Percentiles rank a stretch among this genome's conserved stretches.
These are phyloP conservation scores for Tonatia bakeri DNA, from an alignment of 2,113 vertebrate species.

Conservation along the genomic window DNA sequence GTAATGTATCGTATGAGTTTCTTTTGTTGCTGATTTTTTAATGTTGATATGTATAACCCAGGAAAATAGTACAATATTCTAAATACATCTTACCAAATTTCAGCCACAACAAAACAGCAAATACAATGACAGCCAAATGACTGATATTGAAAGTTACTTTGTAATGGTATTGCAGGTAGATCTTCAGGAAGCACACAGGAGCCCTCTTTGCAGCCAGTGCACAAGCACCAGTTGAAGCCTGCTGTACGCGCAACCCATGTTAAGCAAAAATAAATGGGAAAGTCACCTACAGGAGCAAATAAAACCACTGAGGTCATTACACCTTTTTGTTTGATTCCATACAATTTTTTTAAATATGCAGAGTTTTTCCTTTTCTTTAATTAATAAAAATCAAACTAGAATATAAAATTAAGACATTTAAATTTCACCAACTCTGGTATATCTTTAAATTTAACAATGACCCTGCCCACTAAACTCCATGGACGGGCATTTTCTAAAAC, in stretches of 20 bases:
- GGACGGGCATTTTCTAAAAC: not conserved
- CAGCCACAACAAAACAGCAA: not conserved
- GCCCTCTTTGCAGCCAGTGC: not conserved
- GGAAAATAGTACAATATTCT: not conserved
- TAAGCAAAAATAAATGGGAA: not conserved
- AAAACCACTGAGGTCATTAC: not conserved
- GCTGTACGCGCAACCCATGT: not conserved
- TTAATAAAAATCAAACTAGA: not conserved
- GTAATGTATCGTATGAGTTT: not conserved
- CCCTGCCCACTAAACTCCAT: not conserved
- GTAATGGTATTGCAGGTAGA: not conserved
- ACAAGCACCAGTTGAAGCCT: not conserved
- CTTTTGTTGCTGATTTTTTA: not conserved
- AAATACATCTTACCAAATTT: slow-evolving; percentile 8
- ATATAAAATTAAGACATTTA: slow-evolving; percentile 1
- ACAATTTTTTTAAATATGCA: not conserved
- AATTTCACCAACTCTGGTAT: not conserved
- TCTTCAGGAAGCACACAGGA: not conserved
- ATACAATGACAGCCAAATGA: not conserved
- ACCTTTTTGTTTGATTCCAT: not conserved
- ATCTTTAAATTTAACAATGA: slow-evolving; percentile 7
- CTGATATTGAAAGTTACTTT: not conserved
- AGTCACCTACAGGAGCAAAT: not conserved
- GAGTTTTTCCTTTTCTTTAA: slow-evolving; percentile 8
- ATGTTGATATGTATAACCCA: not conserved